Conservation (phyloP, 2,113 vertebrate species). For the Oryzias woworae region DNA sequence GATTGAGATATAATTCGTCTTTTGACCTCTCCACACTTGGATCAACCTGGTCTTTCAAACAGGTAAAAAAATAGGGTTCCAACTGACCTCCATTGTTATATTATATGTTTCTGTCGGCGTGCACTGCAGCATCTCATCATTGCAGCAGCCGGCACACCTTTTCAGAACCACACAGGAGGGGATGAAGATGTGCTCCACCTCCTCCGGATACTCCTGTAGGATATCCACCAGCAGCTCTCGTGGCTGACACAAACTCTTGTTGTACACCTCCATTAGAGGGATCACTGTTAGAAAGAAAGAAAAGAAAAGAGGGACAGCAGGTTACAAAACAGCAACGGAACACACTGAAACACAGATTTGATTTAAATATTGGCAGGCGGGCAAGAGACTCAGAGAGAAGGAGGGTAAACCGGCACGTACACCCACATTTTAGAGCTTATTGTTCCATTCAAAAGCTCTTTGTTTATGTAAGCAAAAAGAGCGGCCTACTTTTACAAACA, state of each 20-base stretch:
- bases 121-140: conserved; percentile 91
- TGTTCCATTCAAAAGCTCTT: not conserved
- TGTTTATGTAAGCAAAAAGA: conserved; percentile 19
- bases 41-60: not conserved
- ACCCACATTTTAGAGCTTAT: conserved; percentile 3
- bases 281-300: conserved; percentile 78
- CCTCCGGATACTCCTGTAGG: conserved; percentile 94
- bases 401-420: conserved; percentile 12
- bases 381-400: not conserved
- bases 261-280: conserved; percentile 91
- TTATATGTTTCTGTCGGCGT: conserved; percentile 86
- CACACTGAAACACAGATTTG: conserved; percentile 13
- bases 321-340: conserved; percentile 40
- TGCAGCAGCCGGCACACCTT: conserved; percentile 95
- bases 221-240: conserved; percentile 96
- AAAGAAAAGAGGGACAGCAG: no score
- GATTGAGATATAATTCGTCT: not conserved
- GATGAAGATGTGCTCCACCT: conserved; percentile 95
- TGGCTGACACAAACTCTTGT: conserved; percentile 89
- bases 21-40: no score
- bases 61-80: not conserved
- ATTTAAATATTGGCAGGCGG: conserved; percentile 7
- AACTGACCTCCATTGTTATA: conserved; percentile 91
- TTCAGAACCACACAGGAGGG: conserved; percentile 94
- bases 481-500: conserved; percentile 2